These are phyloP conservation scores for Phasianus colchicus DNA, from an alignment of 2,113 vertebrate genomes.

Conservation along the genomic window DNA sequence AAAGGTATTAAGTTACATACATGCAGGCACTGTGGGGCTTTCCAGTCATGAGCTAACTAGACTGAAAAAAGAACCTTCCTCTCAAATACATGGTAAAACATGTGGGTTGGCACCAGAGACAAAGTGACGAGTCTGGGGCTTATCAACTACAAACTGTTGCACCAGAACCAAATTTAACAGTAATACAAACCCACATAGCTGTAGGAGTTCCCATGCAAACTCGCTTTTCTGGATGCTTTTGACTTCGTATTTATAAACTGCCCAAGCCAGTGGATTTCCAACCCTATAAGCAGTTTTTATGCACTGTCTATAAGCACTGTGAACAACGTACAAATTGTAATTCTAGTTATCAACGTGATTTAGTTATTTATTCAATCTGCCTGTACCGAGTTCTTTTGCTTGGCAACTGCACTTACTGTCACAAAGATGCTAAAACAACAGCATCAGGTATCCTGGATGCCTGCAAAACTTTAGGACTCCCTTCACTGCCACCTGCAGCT, in stretches of 20 bases:
- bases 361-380: background rate
- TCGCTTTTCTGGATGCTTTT: background rate
- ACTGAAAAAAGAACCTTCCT: slow-evolving; percentile 19
- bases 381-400: background rate
- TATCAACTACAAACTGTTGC: background rate
- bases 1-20: slow-evolving; percentile 42
- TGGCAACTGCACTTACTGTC: slow-evolving; percentile 11
- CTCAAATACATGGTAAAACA: slow-evolving; percentile 11
- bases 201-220: background rate
- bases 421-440: background rate
- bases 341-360: background rate
- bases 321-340: background rate
- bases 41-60: slow-evolving; percentile 57
- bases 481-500: background rate
- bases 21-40: slow-evolving; percentile 54
- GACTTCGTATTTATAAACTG: background rate
- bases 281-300: background rate
- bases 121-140: background rate
- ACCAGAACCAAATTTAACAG: background rate
- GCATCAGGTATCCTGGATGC: background rate
- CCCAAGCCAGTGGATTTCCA: background rate
- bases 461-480: background rate
- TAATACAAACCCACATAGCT: background rate
- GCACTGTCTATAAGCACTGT: background rate
- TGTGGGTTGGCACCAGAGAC: background rate